Base-by-base conservation (phyloP, 1,140 invertebrate genomes). In the Gryon sp. region DNA sequence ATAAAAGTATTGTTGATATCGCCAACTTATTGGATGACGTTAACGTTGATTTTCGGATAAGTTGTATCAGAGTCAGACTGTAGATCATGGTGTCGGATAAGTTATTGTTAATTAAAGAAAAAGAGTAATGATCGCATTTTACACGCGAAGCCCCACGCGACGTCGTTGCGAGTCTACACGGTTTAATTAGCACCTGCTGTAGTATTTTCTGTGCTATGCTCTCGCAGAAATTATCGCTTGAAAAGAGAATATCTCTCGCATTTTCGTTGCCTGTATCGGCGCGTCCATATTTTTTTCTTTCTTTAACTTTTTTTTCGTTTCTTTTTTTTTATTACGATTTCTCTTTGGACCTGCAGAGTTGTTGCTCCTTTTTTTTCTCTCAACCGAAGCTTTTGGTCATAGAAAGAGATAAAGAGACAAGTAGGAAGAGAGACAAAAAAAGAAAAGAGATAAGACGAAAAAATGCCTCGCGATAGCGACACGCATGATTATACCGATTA, bases 81-180 rank as follows among this genome's bases (percentile, higher is more conserved):
- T 59, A 46, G 63, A 75, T 78, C 63, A 78, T 19, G 53, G 66
- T 34, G 74, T 46, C 30, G 62, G 80, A 80, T 79, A 79, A 81
- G 78, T 82, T 82, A 83, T 83, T 80, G 75, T 76, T 81, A 80
- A 83, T 83, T 83, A 81, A 82, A 80, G 80, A 80, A 82, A 81
- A 81, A 80, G 72, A 78, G 75, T 78, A 76, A 80, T 72, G 78
- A 81, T 81, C 76, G 60, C 78, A 69, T 74, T 80, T 80, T 75
- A 69, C 78, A 76, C 68, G 74, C 80, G 52, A 76, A 34, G 52
- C 36, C 8, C 57, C 48, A 41, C 63, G 50, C 59, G 30, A 32
- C 73, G 74, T 48, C 55, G 60, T 66, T 60, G 41, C 20, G 38
- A 50, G 50, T 26, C 66, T 69, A 62, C 66, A 63, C 74, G 69